Base-by-base conservation (phyloP, 2,888 invertebrate species). In the Cancer borealis region DNA sequence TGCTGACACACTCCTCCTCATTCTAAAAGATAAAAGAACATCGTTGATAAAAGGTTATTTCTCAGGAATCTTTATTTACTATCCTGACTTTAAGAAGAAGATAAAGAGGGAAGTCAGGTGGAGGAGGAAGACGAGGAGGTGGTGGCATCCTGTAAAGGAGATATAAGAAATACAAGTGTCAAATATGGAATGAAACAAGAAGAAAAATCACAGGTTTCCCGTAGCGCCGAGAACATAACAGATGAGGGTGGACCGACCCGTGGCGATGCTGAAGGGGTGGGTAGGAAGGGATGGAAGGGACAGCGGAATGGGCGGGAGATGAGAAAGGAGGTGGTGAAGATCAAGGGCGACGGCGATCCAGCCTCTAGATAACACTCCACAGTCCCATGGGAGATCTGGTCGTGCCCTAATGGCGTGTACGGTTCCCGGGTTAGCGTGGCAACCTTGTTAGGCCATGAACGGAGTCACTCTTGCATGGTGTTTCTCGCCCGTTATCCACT, bases 391-490 rank as follows among this genome's bases (percentile, higher is more conserved):
- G 66, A 66, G 66, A n/a, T 66, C n/a, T 66, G n/a, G 66, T n/a
- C 21, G n/a, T n/a, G 66, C n/a, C 66, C 21, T 54, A 14, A 54
- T 66, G n/a, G n/a, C 66, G 66, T 66, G 66, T 66, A 66, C 6
- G 66, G 66, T 66, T 66, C 21, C 66, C n/a, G n/a, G 3, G 66
- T 21, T 5, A 21, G 66, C 66, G n/a, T 6, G n/a, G 66, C 21
- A 66, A n/a, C n/a, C n/a, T 21, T 6, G 17, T 8, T 1, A n/a
- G 66, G 66, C 0, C 66, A 66, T 66, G 66, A 66, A 66, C n/a
- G n/a, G 66, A 66, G 66, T 21, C 66, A 66, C n/a, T 66, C 66
- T 66, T 66, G 66, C 66, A n/a, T n/a, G 66, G 66, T 66, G 66
- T 2, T 14, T 6, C 66, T 66, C 66, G 66, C n/a, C 21, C 66